Evolutionary conservation across 2,888 invertebrate genomes (phyloP), one percentile per base, ranked within the genome.

Genomic region (Latrodectus hesperus): DNA sequence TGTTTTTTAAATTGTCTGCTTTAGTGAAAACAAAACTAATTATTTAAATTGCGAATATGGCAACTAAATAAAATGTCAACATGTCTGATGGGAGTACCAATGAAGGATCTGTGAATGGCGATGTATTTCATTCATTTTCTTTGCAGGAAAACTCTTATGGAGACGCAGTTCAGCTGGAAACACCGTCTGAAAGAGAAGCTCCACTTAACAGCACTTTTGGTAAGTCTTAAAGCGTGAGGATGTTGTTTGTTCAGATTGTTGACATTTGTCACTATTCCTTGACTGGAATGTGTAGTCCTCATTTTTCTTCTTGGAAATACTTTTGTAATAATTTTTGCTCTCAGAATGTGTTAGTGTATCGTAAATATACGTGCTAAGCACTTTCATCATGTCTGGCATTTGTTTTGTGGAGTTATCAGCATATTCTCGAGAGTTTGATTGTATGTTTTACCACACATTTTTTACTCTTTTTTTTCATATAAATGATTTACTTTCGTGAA

Each of bases 171-270:
- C 68, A 55, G n/a, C 74, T 80, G 71, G 75, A 80, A 71, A 52
- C 53, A 55, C 68, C 80, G 4, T 26, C 71, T 12, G 85, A 86
- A 14, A 75, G 74, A 70, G 85, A 80, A 75, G 75, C 70, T 52
- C 85, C 85, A 6, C 53, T 86, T 1, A 86, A 68, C 49, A 86
- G 65, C 70, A 75, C 17, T 17, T 80, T 80, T 68, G 60, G 85
- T 86, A 80, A 80, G 85, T 80, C 26, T 53, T 6, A 22, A 22
- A 38, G 12, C 75, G 83, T 83, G 83, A 83, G 60, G 49, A 16
- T 26, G 1, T 12, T 85, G 60, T 85, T 85, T 85, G 60, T 55
- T 74, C 84, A 85, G 84, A n/a, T 68, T 85, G 74, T 85, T 85
- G 78, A 75, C 79, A 49, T 78, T 22, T 85, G 49, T 55, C 84